Conservation (phyloP, 2,888 invertebrate genomes). For the Eutolmus rufibarbis region DNA sequence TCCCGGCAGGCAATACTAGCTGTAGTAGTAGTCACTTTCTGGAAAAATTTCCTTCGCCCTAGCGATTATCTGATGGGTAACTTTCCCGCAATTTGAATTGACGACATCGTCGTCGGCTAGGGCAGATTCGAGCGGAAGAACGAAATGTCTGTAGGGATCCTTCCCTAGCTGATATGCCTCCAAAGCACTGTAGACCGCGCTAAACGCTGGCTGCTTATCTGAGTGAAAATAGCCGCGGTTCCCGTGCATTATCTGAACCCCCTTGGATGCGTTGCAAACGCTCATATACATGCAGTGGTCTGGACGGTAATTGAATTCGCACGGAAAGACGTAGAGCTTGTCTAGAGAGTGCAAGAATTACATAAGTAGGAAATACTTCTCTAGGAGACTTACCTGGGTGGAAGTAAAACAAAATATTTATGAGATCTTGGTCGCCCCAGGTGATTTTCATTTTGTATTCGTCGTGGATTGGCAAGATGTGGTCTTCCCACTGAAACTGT, state of each 20-base stretch:
- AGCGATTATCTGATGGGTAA: slow-evolving; percentile 66
- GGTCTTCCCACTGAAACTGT: slow-evolving; percentile 82
- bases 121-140: slow-evolving; percentile 62
- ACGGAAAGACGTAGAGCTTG: slow-evolving; percentile 79
- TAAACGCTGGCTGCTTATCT: slow-evolving; percentile 85
- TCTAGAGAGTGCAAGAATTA: slow-evolving; percentile 64
- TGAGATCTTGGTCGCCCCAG: slow-evolving; percentile 97
- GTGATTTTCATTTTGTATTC: slow-evolving; percentile 86
- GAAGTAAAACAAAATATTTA: slow-evolving; percentile 84
- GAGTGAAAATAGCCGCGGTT: slow-evolving; percentile 86
- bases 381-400: slow-evolving; percentile 69
- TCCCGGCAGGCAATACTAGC: background rate
- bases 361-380: background rate
- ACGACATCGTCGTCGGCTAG: slow-evolving; percentile 67
- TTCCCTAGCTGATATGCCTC: slow-evolving; percentile 70
- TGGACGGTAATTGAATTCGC: slow-evolving; percentile 90
- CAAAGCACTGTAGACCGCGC: slow-evolving; percentile 70
- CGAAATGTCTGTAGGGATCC: slow-evolving; percentile 70
- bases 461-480: slow-evolving; percentile 83
- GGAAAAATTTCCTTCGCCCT: slow-evolving; percentile 61
- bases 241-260: slow-evolving; percentile 87
- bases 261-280: slow-evolving; percentile 73
- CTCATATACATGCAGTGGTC: slow-evolving; percentile 97
- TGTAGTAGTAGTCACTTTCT: slow-evolving; percentile 55
- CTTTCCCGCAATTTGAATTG: slow-evolving; percentile 72